A percentile compares a stretch with the other conserved stretches of the same genome.
Conservation (phyloP, 92 coral and sea anemone genomes). For the Phenganax stokvisi region DNA sequence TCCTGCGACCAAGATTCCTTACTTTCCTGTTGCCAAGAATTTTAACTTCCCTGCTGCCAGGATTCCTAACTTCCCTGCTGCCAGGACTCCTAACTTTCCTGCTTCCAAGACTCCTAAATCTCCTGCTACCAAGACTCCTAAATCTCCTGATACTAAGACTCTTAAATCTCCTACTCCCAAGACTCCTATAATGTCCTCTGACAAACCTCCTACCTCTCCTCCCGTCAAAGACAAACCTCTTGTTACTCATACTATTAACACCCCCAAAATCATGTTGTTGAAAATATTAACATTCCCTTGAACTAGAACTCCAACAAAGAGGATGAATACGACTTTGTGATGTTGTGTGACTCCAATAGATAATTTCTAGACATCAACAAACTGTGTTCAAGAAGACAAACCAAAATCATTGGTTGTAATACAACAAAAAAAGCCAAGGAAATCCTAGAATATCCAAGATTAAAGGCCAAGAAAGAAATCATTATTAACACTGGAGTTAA, state of each 20-base stretch:
- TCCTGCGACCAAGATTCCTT: no score
- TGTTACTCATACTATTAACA: neutral
- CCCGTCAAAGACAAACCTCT: neutral
- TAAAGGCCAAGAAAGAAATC: slow-evolving; percentile 9
- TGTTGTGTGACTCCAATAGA: slow-evolving; percentile 43
- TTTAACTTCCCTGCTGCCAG: no score
- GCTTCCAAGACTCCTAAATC: no score
- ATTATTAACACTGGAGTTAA: slow-evolving; percentile 42
- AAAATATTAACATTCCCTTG: neutral
- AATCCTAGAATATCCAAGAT: slow-evolving; percentile 20
- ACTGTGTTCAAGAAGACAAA: neutral
- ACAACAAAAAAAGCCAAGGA: slow-evolving; percentile 37
- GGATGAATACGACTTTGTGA: slow-evolving; percentile 23
- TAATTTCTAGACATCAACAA: neutral
- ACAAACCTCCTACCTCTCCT: neutral
- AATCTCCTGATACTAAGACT: no score
- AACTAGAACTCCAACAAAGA: neutral
- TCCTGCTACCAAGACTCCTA: no score
- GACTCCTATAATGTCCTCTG: no score
- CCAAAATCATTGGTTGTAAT: slow-evolving; percentile 31
- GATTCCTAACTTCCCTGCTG: no score
- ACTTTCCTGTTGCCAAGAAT: no score
- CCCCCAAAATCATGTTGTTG: neutral
- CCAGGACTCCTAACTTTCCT: no score
- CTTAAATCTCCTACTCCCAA: no score